Conservation (phyloP, 2,797 vertebrate genomes). For the Anguilla obscura region DNA sequence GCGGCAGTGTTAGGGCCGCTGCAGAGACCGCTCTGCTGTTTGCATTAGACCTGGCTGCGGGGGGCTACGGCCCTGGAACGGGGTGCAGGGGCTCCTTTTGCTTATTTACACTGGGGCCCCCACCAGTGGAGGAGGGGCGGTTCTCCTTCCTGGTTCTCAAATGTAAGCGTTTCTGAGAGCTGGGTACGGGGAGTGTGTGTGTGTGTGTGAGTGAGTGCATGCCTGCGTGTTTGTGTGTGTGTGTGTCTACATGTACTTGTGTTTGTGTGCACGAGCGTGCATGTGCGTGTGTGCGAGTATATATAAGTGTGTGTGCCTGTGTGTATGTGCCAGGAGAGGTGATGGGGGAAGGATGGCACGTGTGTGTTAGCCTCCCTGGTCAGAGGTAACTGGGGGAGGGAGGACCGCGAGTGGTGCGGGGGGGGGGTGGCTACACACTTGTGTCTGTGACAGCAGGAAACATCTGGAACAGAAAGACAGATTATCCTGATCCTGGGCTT, state of each 20-base stretch:
- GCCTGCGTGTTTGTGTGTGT: not conserved
- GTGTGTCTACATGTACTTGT: not conserved
- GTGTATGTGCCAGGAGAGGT: conserved; percentile 38
- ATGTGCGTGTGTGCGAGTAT: not conserved
- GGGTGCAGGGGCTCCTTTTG: not conserved
- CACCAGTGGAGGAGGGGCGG: not conserved
- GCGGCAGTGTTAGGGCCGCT: not conserved
- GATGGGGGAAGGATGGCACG: conserved; percentile 43
- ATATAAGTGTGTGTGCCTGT: not conserved
- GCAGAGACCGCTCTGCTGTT: not conserved
- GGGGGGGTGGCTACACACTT: not conserved
- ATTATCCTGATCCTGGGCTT: conserved; percentile 58
- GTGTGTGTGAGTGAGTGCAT: not conserved
- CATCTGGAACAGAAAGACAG: conserved; percentile 53
- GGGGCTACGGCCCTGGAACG: not conserved
- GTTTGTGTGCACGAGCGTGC: not conserved
- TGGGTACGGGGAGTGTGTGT: not conserved
- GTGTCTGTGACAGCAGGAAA: conserved; percentile 49
- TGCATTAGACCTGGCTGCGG: not conserved
- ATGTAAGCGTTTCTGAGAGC: not conserved
- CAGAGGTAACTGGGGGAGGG: conserved; percentile 32
- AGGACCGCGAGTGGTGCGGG: conserved; percentile 22
- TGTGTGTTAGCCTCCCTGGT: not conserved
- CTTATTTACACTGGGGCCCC: not conserved
- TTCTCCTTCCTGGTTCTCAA: not conserved